Evolutionary conservation across 2,797 vertebrate species (phyloP).

Genomic region (Characodon lateralis): DNA sequence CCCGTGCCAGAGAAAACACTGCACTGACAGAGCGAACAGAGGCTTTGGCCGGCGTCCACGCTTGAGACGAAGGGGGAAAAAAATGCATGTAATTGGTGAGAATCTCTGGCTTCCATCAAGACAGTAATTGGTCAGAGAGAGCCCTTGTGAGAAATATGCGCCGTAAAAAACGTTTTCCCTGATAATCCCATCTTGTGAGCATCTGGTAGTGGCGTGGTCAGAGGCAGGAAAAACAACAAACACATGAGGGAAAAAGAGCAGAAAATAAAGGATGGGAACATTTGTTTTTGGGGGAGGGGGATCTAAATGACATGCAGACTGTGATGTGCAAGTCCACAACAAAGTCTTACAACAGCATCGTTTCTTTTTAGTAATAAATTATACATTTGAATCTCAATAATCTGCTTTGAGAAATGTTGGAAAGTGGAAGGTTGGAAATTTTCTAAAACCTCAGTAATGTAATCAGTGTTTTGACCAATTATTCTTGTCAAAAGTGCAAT

Average conservation of each 20-base stretch:
- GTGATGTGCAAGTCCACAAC: constrained; percentile 14
- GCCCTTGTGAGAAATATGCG: constrained; percentile 78
- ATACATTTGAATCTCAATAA: constrained; percentile 7
- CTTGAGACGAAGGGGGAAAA: constrained; percentile 55
- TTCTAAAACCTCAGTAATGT: constrained; percentile 9
- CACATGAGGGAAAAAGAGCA: constrained; percentile 59
- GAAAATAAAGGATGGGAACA: constrained; percentile 59
- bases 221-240: constrained; percentile 60
- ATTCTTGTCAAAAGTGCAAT: too few species aligned
- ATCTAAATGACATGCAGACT: constrained; percentile 18
- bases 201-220: constrained; percentile 71
- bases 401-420: constrained; percentile 38
- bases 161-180: constrained; percentile 72
- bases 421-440: constrained; percentile 6
- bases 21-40: constrained; percentile 62
- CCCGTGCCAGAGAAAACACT: constrained; percentile 66
- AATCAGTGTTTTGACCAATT: constrained; percentile 1
- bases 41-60: constrained; percentile 70
- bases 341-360: background rate
- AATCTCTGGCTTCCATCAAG: constrained; percentile 81
- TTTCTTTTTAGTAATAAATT: too few species aligned
- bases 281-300: constrained; percentile 12
- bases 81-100: constrained; percentile 80
- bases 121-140: constrained; percentile 78
- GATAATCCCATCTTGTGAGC: constrained; percentile 79